Conservation (phyloP, 2,888 invertebrate genomes). For the Petrophora chlorosata region DNA sequence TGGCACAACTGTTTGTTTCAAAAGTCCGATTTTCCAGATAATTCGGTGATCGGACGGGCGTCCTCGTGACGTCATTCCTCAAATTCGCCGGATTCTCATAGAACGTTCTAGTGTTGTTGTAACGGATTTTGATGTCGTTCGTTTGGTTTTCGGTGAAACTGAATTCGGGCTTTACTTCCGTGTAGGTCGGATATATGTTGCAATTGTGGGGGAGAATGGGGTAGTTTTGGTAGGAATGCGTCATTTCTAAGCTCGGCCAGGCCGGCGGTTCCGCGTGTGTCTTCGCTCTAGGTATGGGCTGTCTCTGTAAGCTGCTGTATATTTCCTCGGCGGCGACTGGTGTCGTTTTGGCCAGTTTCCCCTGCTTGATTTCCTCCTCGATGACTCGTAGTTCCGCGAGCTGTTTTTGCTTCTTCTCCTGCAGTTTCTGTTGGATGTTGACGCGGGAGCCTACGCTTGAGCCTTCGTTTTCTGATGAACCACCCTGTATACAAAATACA, state of each 20-base stretch:
- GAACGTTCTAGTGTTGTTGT: conserved; percentile 63
- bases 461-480: conserved; percentile 90
- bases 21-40: conserved; percentile 65
- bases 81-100: conserved; percentile 70
- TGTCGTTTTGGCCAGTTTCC: conserved; percentile 86
- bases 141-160: conserved; percentile 49
- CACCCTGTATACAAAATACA: conserved; percentile 66
- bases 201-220: conserved; percentile 67
- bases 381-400: conserved; percentile 89
- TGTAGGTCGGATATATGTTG: conserved; percentile 71
- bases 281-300: conserved; percentile 89
- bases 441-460: conserved; percentile 90
- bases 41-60: conserved; percentile 62
- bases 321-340: conserved; percentile 82
- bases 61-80: conserved; percentile 53
- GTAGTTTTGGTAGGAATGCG: conserved; percentile 78
- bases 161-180: conserved; percentile 72
- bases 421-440: conserved; percentile 93
- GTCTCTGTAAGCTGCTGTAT: conserved; percentile 79
- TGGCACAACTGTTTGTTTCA: conserved; percentile 61
- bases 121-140: conserved; percentile 56
- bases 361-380: conserved; percentile 94
- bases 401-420: conserved; percentile 95
- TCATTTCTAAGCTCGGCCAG: conserved; percentile 76
- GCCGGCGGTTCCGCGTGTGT: conserved; percentile 85